A percentile compares a stretch with the other conserved stretches of the same genome.
Evolutionary conservation across 2,113 vertebrate genomes (phyloP).

Genomic region (Elephas maximus): DNA sequence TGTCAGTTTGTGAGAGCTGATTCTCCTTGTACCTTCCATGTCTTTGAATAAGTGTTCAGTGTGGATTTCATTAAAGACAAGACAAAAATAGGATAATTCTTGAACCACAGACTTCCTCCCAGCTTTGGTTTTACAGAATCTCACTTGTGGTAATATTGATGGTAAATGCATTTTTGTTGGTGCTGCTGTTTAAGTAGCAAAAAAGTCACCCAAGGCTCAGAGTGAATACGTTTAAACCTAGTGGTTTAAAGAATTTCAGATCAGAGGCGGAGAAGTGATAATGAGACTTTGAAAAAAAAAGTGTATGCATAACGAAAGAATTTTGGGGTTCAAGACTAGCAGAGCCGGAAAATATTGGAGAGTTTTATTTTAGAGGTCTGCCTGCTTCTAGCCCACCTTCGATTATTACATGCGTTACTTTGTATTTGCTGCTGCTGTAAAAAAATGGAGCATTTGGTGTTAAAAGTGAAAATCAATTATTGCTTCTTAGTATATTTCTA

Average conservation of each 20-base stretch:
- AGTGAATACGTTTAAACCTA: not conserved
- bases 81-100: not conserved
- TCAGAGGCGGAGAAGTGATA: not conserved
- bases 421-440: not conserved
- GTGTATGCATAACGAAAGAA: not conserved
- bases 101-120: rapidly evolving
- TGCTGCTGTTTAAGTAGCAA: not conserved
- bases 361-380: not conserved
- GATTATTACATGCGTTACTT: not conserved
- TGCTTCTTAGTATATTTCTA: conserved; percentile 48
- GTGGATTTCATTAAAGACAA: not conserved
- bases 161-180: not conserved
- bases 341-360: not conserved
- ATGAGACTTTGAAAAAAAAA: not conserved
- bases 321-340: not conserved
- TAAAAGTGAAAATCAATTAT: conserved; percentile 40
- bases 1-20: not conserved
- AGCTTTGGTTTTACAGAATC: not conserved
- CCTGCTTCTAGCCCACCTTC: not conserved
- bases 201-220: conserved; percentile 11
- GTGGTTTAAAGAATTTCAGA: not conserved
- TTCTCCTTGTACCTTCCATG: not conserved
- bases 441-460: not conserved
- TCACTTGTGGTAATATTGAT: not conserved
- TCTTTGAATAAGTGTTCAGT: not conserved